Percentiles rank a stretch among this genome's conserved stretches.
These are phyloP conservation scores for Ptychadena robeensis DNA, from an alignment of 2,797 vertebrate species.

Conservation along the genomic window DNA sequence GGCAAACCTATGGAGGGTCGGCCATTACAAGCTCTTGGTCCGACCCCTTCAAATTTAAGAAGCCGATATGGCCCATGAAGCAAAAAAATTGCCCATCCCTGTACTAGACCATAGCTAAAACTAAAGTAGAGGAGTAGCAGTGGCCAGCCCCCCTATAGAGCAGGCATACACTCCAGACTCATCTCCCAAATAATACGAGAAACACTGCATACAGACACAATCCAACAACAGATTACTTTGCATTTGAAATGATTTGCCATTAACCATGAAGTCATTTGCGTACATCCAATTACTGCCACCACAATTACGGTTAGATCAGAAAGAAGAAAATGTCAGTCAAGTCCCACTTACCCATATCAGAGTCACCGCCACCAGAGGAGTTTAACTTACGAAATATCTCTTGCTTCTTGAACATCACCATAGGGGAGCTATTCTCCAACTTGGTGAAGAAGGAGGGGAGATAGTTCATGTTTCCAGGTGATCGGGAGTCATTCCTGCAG, in stretches of 20 bases:
- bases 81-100: too few relatives aligned
- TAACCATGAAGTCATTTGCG: not conserved
- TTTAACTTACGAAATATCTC: constrained; percentile 99
- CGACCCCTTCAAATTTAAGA: too few relatives aligned
- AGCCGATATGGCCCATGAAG: too few relatives aligned
- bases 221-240: not conserved
- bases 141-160: too few relatives aligned
- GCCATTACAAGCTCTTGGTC: too few relatives aligned
- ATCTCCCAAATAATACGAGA: not conserved
- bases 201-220: not conserved
- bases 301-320: constrained; percentile 28
- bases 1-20: too few relatives aligned
- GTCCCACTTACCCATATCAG: constrained; percentile 94
- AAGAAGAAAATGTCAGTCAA: constrained; percentile 58
- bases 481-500: constrained; percentile 91
- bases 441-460: constrained; percentile 98
- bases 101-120: not conserved
- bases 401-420: constrained; percentile 99
- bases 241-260: not conserved
- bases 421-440: constrained; percentile 94
- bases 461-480: constrained; percentile 91
- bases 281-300: not conserved
- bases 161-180: too few relatives aligned
- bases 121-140: not conserved
- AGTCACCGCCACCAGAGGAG: constrained; percentile 92